These are phyloP conservation scores for Mus musculus DNA, from an alignment of 2,113 vertebrate species.

Conservation along the genomic window GRCm39 chr5:5356501-5357000, in stretches of 20 bases:
- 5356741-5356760: background rate
- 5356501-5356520: background rate
- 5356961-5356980: background rate
- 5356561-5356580: background rate
- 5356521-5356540: conserved; percentile 25
- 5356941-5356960: background rate
- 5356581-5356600: background rate
- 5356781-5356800: background rate
- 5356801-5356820: conserved; percentile 18
- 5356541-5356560: conserved; percentile 5
- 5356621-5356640: background rate
- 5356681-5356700: background rate
- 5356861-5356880: background rate
- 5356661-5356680: background rate
- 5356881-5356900: background rate
- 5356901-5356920: background rate
- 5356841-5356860: background rate
- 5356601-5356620: conserved; percentile 32
- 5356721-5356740: background rate
- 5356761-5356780: background rate
- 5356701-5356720: background rate
- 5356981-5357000: background rate
- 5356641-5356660: background rate
- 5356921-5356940: conserved; percentile 5
- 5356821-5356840: background rate